Evolutionary conservation across 2,113 vertebrate species (phyloP).

Genomic region (Prionailurus bengalensis): DNA sequence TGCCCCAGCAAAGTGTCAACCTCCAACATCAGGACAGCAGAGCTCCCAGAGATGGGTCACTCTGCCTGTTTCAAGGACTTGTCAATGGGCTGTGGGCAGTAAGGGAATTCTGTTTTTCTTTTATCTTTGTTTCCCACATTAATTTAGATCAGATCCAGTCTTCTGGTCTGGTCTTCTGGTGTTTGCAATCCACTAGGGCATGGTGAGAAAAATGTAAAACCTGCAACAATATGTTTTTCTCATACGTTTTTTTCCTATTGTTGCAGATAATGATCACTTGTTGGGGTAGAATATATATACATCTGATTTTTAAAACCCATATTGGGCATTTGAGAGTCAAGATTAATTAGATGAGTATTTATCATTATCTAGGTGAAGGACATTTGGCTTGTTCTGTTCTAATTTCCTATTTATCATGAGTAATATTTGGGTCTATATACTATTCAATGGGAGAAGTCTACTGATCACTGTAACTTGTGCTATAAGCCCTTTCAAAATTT

Average conservation of each 20-base stretch:
- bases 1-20: no score
- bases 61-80: no score
- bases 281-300: neutral
- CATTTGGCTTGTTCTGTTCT: neutral
- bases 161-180: neutral
- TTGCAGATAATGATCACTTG: neutral
- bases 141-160: neutral
- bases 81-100: no score
- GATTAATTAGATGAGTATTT: neutral
- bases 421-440: neutral
- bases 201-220: neutral
- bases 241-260: neutral
- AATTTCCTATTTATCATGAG: neutral
- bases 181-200: accelerated
- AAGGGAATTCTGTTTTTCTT: no score
- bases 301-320: neutral
- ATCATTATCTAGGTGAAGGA: neutral
- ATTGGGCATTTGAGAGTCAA: neutral
- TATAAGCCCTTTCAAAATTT: neutral
- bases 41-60: no score
- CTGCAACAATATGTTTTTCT: neutral
- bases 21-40: no score
- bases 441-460: neutral
- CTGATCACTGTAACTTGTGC: neutral
- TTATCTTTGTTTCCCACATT: neutral